Evolutionary conservation across 2,113 vertebrate genomes (phyloP).

Genomic region (Lasiurus cinereus): DNA sequence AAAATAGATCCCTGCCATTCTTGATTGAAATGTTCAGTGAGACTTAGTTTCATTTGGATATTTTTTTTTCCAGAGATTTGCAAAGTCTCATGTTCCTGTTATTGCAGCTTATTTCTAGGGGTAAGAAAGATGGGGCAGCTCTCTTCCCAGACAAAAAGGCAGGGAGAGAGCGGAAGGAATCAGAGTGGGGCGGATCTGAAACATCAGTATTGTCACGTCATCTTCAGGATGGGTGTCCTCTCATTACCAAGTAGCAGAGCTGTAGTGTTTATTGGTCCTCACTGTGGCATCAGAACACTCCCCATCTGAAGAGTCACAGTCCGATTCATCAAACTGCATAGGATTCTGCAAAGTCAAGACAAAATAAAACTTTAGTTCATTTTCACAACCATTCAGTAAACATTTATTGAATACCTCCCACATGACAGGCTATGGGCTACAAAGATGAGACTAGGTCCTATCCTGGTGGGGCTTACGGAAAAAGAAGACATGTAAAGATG

Average conservation of each 20-base stretch:
- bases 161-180: constrained; percentile 81
- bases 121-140: constrained; percentile 82
- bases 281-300: constrained; percentile 98
- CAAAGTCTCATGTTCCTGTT: constrained; percentile 85
- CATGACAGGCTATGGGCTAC: neutral
- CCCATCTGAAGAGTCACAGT: constrained; percentile 97
- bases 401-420: accelerated
- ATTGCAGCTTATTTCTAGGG: constrained; percentile 91
- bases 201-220: constrained; percentile 76
- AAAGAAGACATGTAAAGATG: neutral
- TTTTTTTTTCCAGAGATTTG: constrained; percentile 88
- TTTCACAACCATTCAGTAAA: neutral
- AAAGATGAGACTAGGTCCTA: neutral
- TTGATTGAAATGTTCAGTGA: constrained; percentile 93
- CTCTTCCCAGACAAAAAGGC: constrained; percentile 84
- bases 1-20: constrained; percentile 98
- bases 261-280: constrained; percentile 95
- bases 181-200: constrained; percentile 73
- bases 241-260: constrained; percentile 96
- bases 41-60: constrained; percentile 89
- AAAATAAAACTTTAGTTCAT: constrained; percentile 26
- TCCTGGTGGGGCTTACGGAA: neutral
- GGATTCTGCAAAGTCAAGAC: constrained; percentile 91
- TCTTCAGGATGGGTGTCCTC: constrained; percentile 67
- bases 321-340: constrained; percentile 94